Evolutionary conservation across 2,113 vertebrate genomes (phyloP).

Genomic region (Ochotona princeps): DNA sequence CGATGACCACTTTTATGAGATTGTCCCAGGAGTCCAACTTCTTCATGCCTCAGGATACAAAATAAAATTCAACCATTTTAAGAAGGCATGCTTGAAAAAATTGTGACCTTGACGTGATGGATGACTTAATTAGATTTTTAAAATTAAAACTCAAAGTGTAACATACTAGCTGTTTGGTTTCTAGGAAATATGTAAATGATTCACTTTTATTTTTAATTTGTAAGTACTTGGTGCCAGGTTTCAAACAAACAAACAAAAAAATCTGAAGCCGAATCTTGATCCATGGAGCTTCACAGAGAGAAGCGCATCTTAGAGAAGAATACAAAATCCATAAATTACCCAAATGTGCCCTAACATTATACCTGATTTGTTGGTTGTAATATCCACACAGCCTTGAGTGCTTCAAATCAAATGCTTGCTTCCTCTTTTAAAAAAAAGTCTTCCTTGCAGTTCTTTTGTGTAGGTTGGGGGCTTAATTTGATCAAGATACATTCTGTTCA

Average conservation of each 20-base stretch:
- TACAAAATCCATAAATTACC: conserved; percentile 25
- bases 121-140: conserved; percentile 55
- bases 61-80: conserved; percentile 43
- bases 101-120: conserved; percentile 41
- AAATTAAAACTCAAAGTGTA: conserved; percentile 43
- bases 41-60: conserved; percentile 7
- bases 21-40: conserved; percentile 33
- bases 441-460: neutral
- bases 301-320: conserved; percentile 32
- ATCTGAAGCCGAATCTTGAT: conserved; percentile 40
- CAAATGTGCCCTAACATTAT: neutral
- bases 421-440: neutral
- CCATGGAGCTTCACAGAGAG: neutral
- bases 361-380: neutral
- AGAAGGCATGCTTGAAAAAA: conserved; percentile 55
- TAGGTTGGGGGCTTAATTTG: neutral
- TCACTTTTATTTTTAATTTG: conserved; percentile 69
- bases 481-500: neutral
- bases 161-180: conserved; percentile 48
- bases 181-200: conserved; percentile 66
- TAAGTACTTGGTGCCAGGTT: conserved; percentile 51
- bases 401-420: neutral
- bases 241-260: neutral
- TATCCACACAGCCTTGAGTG: neutral
- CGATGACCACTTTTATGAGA: neutral